These are phyloP conservation scores for Phyllopteryx taeniolatus DNA, from an alignment of 2,113 vertebrate species.

Conservation along the genomic window DNA sequence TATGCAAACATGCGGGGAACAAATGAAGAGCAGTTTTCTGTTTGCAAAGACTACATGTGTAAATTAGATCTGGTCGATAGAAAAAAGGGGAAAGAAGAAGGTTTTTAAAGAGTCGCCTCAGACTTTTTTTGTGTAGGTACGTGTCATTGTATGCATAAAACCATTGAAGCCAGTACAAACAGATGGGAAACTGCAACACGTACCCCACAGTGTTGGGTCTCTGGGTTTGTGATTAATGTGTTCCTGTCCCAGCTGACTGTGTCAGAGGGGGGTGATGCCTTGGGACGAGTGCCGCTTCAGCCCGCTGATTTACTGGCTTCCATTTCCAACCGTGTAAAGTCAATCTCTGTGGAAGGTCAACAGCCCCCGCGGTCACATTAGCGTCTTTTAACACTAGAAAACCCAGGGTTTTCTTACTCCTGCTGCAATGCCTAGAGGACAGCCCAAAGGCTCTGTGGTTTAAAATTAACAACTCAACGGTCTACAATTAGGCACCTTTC, in stretches of 20 bases:
- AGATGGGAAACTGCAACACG: conserved; percentile 51
- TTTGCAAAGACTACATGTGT: conserved; percentile 30
- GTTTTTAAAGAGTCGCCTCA: neutral
- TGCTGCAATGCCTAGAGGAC: too few relatives aligned
- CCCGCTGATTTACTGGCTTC: conserved; percentile 82
- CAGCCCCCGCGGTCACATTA: conserved; percentile 75
- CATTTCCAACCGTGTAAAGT: conserved; percentile 84
- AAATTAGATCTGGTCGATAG: conserved; percentile 5
- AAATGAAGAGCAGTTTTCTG: conserved; percentile 38
- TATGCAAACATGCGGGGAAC: conserved; percentile 34
- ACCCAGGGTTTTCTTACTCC: too few relatives aligned
- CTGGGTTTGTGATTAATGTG: conserved; percentile 78
- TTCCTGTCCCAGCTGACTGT: conserved; percentile 66
- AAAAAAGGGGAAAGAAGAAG: neutral
- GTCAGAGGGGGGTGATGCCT: conserved; percentile 76
- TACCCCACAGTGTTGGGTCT: conserved; percentile 49
- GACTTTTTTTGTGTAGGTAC: conserved; percentile 11
- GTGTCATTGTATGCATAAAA: conserved; percentile 21
- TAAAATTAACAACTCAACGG: too few relatives aligned
- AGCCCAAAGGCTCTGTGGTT: too few relatives aligned
- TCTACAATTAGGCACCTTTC: too few relatives aligned
- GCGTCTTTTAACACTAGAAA: conserved; percentile 61
- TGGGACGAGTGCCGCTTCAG: conserved; percentile 62
- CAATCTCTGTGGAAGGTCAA: conserved; percentile 87
- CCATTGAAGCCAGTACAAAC: conserved; percentile 43